Conservation (phyloP, 1,140 invertebrate species). For the Leguminivora glycinivorella region DNA sequence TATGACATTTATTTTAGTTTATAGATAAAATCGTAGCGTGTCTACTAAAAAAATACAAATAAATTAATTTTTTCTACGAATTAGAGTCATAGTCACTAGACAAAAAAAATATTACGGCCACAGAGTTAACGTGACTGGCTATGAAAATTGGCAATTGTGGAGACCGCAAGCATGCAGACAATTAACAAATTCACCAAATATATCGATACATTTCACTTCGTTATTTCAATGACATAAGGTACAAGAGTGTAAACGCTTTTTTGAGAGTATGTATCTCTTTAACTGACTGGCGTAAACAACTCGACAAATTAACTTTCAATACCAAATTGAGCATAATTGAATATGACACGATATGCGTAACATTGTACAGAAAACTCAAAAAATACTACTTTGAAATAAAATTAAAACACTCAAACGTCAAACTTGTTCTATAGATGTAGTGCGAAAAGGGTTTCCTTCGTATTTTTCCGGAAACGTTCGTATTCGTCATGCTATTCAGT, state of each 20-base stretch:
- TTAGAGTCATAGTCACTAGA: neutral
- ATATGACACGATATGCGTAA: conserved; percentile 1
- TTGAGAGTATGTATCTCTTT: neutral
- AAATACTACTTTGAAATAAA: neutral
- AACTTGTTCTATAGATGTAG: too few relatives aligned
- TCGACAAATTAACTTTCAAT: conserved; percentile 25
- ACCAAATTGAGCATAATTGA: conserved; percentile 17
- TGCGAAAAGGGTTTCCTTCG: too few relatives aligned
- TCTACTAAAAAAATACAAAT: too few relatives aligned
- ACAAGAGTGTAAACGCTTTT: neutral
- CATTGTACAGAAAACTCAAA: neutral
- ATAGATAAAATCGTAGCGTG: too few relatives aligned
- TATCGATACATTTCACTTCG: neutral
- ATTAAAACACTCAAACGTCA: too few relatives aligned
- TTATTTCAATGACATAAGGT: neutral
- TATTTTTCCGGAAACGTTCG: too few relatives aligned
- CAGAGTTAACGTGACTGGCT: conserved; percentile 7
- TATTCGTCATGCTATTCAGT: too few relatives aligned
- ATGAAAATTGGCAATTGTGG: neutral
- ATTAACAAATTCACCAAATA: neutral
- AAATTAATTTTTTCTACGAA: too few relatives aligned
- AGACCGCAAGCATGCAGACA: conserved; percentile 1
- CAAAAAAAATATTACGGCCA: neutral
- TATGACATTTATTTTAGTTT: too few relatives aligned
- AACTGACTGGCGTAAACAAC: neutral